Evolutionary conservation across 2,888 invertebrate genomes (phyloP).

Genomic region (Aphrophora alni): DNA sequence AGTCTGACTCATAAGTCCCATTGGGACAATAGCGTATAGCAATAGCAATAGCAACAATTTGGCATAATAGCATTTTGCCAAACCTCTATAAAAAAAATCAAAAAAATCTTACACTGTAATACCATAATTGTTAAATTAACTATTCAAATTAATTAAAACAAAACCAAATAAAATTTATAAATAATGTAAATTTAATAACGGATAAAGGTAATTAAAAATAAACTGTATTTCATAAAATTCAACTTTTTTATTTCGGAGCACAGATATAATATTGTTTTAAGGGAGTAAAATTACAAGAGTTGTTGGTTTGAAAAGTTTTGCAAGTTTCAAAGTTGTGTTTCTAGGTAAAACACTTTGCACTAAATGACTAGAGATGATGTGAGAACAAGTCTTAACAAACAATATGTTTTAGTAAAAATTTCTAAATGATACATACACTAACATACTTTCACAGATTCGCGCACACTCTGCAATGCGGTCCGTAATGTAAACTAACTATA

Average conservation of each 20-base stretch:
- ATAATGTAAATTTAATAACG: not conserved
- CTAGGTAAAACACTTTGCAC: slow-evolving; percentile 30
- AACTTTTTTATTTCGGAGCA: slow-evolving; percentile 39
- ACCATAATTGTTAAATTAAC: no score
- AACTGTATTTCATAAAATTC: slow-evolving; percentile 31
- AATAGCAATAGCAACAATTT: no score
- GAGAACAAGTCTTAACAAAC: slow-evolving; percentile 34
- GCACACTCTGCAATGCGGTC: slow-evolving; percentile 27
- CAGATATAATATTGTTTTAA: slow-evolving; percentile 40
- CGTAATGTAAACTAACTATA: slow-evolving; percentile 10
- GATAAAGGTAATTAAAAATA: not conserved
- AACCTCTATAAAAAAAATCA: no score
- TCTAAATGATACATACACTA: slow-evolving; percentile 26
- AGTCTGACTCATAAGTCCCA: no score
- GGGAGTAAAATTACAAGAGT: slow-evolving; percentile 39
- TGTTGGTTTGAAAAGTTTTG: slow-evolving; percentile 37
- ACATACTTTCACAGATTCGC: slow-evolving; percentile 22
- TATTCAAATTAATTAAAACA: no score
- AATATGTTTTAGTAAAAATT: slow-evolving; percentile 33
- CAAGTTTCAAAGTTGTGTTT: slow-evolving; percentile 29
- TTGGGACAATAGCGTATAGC: no score
- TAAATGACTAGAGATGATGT: slow-evolving; percentile 30
- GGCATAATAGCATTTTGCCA: no score
- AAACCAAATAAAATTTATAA: no score
- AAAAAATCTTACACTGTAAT: no score